Evolutionary conservation across 2,113 vertebrate species (phyloP), one percentile per base, ranked within the genome.

Genomic region (Engraulis encrasicolus): DNA sequence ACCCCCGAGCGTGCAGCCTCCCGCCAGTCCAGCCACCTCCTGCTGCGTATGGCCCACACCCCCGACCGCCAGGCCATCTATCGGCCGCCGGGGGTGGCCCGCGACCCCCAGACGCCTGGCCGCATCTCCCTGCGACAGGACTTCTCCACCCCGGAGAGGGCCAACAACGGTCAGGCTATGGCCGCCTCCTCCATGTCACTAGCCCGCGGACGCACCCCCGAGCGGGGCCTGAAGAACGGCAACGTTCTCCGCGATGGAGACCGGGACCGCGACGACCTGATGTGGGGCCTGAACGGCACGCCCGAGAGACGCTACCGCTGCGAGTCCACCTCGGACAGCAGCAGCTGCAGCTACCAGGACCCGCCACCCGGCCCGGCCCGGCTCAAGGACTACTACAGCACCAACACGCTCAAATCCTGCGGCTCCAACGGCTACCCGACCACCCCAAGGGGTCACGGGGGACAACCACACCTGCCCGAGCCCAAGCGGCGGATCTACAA

Each of bases 401-500:
- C 87, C 36, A 89, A 91, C 12, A 77, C 87, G 81, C 93, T 94
- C 92, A 97, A 95, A 91, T 93, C 93, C 3, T 96, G 97, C 37
- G 85, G 91, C 81, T 89, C 88, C 31, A 89, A 91, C 81, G 91
- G 89, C 86, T 92, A 89, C 86, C 90, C 90, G 83, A 80, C 88
- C 11, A 92, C 87, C 90, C 92, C n/a, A n/a, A n/a, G 88, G 86
- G 91, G 89, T 85, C 89, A 92, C 52, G 93, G 94, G 88, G 31
- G 31, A 14, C 66, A 74, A 12, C 31, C 66, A 14, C 96, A 96
- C 52, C 91, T 87, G 38, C 92, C 95, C 0, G 96, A 98, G 92
- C 97, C 96, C 91, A 97, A 96, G 88, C 92, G 97, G 90, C 93
- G 96, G 88, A 94, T 96, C 6, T 97, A 97, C 94, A 98, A 96